phyloP scores from a whole-genome alignment of 1,140 invertebrate genomes.

The Lamellibrachia luymesi region DNA sequence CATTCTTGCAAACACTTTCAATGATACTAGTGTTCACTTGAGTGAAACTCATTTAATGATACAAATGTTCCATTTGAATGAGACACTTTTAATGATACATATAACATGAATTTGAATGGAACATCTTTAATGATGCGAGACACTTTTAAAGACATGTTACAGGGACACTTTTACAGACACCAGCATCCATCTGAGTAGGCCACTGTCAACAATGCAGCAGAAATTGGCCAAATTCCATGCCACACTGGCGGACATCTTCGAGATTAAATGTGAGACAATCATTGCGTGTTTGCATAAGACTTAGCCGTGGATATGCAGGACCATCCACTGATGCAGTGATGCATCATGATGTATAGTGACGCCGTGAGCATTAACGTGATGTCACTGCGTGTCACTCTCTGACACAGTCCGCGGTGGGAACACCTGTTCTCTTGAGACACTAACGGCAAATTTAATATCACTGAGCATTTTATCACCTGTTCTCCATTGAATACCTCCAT shows the following conservation, averaged over 20 bases:
- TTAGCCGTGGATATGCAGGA: not conserved
- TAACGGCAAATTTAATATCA: not conserved
- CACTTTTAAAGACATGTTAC: not conserved
- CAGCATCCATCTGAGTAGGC: not conserved
- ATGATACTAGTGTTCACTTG: too few relatives aligned
- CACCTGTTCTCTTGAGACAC: not conserved
- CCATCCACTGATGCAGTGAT: not conserved
- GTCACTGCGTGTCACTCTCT: not conserved
- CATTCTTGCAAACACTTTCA: too few relatives aligned
- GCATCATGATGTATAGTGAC: not conserved
- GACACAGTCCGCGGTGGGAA: not conserved
- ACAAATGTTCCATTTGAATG: too few relatives aligned
- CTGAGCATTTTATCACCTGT: conserved; percentile 4
- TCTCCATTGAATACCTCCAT: not conserved
- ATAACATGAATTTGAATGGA: too few relatives aligned
- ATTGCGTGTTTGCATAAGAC: not conserved
- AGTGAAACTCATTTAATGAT: too few relatives aligned
- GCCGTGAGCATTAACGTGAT: not conserved
- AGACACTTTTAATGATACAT: too few relatives aligned
- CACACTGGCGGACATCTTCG: not conserved
- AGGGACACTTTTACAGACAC: not conserved
- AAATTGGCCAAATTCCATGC: not conserved
- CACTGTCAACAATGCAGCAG: not conserved
- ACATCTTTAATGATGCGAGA: too few relatives aligned
- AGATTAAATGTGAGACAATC: not conserved